Conservation (phyloP, 2,797 vertebrate species). For the Darevskia mixta region DNA sequence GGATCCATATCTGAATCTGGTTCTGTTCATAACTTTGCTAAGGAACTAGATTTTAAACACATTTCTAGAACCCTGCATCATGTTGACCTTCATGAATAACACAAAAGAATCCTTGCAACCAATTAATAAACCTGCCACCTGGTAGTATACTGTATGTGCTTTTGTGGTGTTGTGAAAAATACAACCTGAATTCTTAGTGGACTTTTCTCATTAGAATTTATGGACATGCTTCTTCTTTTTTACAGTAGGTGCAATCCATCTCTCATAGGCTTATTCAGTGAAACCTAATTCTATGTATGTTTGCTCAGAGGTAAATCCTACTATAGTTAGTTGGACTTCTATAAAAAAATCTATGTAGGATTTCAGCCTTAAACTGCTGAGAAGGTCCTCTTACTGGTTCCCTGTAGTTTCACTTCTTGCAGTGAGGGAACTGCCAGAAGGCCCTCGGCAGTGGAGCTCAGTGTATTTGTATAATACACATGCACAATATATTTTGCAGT, state of each 20-base stretch:
- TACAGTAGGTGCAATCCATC: not conserved
- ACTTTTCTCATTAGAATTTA: conserved; percentile 13
- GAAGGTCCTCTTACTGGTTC: too few species aligned
- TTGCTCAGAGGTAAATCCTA: not conserved
- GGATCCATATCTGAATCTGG: not conserved
- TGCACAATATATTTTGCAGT: conserved; percentile 18
- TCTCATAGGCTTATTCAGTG: too few species aligned
- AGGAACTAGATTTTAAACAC: not conserved
- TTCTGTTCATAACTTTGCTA: not conserved
- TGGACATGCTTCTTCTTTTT: not conserved
- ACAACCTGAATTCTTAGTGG: not conserved
- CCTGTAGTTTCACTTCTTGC: too few species aligned
- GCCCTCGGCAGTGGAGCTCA: too few species aligned
- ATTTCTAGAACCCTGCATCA: not conserved
- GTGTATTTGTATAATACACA: conserved; percentile 11
- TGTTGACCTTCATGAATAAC: conserved; percentile 35
- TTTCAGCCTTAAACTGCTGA: not conserved
- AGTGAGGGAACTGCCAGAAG: too few species aligned
- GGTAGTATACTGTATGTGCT: not conserved
- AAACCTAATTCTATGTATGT: not conserved
- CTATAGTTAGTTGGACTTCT: not conserved
- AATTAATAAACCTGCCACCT: not conserved
- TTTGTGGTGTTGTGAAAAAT: rapidly evolving
- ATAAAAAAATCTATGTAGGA: not conserved
- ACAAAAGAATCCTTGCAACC: not conserved